Base-by-base conservation (phyloP, 2,797 vertebrate species). In the Lateolabrax maculatus region DNA sequence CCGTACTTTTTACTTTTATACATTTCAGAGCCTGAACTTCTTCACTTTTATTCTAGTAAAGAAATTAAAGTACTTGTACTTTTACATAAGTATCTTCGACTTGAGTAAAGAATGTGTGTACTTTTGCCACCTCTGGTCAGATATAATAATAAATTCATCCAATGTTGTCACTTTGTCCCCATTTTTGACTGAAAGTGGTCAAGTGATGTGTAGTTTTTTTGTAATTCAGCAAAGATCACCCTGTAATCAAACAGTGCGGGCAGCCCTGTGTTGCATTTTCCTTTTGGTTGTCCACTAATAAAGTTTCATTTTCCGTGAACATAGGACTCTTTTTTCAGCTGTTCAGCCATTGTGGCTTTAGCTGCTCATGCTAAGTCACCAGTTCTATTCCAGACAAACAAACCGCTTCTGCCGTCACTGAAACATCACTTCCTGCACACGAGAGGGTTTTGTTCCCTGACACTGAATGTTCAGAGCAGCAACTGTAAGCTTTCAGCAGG, bases 341-440 rank as follows among this genome's bases (percentile, higher is more conserved):
- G 37, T 75, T 58, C 31, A 62, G 29, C 55, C 48, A 25, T 34
- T 62, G 80, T 71, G 65, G 66, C 36, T 75, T 60, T 25, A 27
- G 29, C 36, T 62, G 12, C 29, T 56, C 13, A 48, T 46, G 74
- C 70, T 74, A 68, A 67, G 39, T 80, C 27, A 0, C 27, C 46
- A 57, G 23, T 75, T 78, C 27, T 73, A 56, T 61, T 71, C 41
- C 65, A 80, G 74, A 80, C 51, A 80, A 77, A 80, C 51, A 76
- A 76, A 77, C 18, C 49, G 3, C 49, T 63, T 63, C 27, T 73
- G 68, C 67, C 39, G 41, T 69, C 66, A 46, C 57, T 31, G 34
- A 41, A 51, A 36, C 12, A 60, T 36, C 1, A 62, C 55, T 55
- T 7, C 27, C 27, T 56, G 27, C n/a, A 56, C 21, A 60, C 1